A percentile compares a stretch with the other conserved stretches of the same genome.
phyloP scores from a whole-genome alignment of 2,113 vertebrate species.

The Tursiops truncatus region DNA sequence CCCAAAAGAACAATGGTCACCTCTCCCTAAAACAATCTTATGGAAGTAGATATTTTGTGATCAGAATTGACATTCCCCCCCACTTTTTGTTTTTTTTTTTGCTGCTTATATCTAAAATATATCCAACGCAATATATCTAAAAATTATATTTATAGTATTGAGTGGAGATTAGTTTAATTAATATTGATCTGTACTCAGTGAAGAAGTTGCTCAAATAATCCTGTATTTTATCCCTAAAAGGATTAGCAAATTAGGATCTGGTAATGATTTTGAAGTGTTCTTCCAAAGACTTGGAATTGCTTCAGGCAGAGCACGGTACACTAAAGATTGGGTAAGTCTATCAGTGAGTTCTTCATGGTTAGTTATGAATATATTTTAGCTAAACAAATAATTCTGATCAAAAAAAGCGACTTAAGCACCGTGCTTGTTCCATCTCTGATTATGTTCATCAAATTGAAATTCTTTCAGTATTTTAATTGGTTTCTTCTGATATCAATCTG shows the following conservation, averaged over 20 bases:
- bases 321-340: constrained; percentile 91
- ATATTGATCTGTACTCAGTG: background rate
- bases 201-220: constrained; percentile 12
- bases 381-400: background rate
- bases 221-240: constrained; percentile 81
- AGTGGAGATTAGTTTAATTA: background rate
- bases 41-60: background rate
- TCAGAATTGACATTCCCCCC: background rate
- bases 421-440: background rate
- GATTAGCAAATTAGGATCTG: constrained; percentile 97
- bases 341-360: background rate
- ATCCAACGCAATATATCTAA: background rate
- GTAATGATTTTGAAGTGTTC: constrained; percentile 98
- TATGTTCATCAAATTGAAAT: background rate
- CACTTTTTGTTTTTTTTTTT: background rate
- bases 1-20: background rate
- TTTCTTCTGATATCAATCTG: background rate
- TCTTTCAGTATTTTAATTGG: background rate
- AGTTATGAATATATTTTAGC: background rate
- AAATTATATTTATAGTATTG: background rate
- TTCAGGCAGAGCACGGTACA: constrained; percentile 95
- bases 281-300: constrained; percentile 96
- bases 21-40: background rate
- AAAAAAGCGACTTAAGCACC: background rate
- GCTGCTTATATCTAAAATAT: background rate